Evolutionary conservation across 2,113 vertebrate species (phyloP).

Genomic region (Xiphophorus hellerii): DNA sequence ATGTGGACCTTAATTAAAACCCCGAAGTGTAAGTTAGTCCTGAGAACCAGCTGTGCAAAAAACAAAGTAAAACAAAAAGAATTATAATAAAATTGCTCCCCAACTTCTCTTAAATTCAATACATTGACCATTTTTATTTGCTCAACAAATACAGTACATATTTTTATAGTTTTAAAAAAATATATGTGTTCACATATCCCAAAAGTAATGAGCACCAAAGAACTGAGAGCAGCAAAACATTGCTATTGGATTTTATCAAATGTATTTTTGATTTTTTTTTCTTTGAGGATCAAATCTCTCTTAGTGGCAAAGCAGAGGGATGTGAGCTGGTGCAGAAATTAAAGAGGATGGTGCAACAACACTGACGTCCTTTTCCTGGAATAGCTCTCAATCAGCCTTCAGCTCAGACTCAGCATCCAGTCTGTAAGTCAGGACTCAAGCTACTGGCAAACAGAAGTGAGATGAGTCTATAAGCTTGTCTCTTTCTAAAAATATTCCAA

Average conservation of each 20-base stretch:
- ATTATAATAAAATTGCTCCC: background rate
- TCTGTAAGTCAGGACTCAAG: slow-evolving; percentile 38
- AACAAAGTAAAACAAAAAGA: background rate
- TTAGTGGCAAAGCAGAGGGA: slow-evolving; percentile 11
- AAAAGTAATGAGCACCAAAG: background rate
- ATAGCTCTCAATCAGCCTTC: slow-evolving; percentile 32
- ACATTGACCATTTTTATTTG: background rate
- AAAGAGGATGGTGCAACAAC: slow-evolving; percentile 32
- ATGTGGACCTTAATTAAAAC: background rate
- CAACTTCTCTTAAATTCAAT: background rate
- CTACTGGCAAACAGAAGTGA: slow-evolving; percentile 16
- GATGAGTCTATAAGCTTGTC: slow-evolving; percentile 33
- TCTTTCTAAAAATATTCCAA: slow-evolving; percentile 54
- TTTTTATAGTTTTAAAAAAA: background rate
- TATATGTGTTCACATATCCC: background rate
- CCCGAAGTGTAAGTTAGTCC: background rate
- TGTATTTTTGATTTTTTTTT: slow-evolving; percentile 2
- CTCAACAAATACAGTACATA: background rate
- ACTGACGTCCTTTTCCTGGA: slow-evolving; percentile 27
- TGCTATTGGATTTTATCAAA: background rate
- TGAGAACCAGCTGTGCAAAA: background rate
- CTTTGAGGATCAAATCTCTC: slow-evolving; percentile 1
- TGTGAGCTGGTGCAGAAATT: slow-evolving; percentile 14
- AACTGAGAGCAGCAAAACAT: background rate
- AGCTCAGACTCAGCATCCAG: slow-evolving; percentile 11